Evolutionary conservation across 2,888 invertebrate species (phyloP), one percentile per base, ranked within the genome.

Genomic region (Yponomeuta malinellus): DNA sequence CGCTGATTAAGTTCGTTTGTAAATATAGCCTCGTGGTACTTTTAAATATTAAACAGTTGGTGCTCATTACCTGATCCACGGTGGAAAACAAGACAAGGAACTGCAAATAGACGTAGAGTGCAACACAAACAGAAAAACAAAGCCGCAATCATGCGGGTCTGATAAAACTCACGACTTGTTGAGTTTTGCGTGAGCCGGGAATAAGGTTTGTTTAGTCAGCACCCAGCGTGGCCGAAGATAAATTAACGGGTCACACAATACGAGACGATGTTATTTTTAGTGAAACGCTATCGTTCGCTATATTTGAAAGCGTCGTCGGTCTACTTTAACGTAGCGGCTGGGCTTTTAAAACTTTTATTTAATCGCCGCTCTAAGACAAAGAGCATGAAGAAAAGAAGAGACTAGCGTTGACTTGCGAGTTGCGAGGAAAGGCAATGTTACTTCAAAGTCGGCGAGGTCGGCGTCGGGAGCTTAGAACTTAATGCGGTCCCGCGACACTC

Each of bases 371-470:
- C 74, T 68, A 77, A 85, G 80, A 83, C 81, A 83, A 84, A 79
- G 76, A 37, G 76, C 73, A 75, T 76, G 73, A 72, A 66, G 73
- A 75, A 76, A 76, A 78, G 74, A 79, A 75, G 76, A 77, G 79
- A 80, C 80, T 79, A 82, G 80, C 78, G 81, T 78, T 79, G 78
- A 78, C 81, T 81, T 79, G 83, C 82, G 82, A 76, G 77, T 77
- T 75, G 74, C 77, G 79, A 78, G 79, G 77, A 81, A 81, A 77
- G 75, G 76, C 76, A 75, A 79, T 78, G 82, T 78, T 79, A 81
- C 81, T 83, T 83, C 82, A 84, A 82, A 84, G 82, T 79, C 81
- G 79, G 73, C 76, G 77, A 79, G 78, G 79, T 79, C 72, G 72
- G 67, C 66, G 72, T 69, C 69, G 70, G 72, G 73, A 68, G 71